These are phyloP conservation scores for Pyxicephalus adspersus DNA, from an alignment of 2,113 vertebrate genomes.

Conservation along the genomic window DNA sequence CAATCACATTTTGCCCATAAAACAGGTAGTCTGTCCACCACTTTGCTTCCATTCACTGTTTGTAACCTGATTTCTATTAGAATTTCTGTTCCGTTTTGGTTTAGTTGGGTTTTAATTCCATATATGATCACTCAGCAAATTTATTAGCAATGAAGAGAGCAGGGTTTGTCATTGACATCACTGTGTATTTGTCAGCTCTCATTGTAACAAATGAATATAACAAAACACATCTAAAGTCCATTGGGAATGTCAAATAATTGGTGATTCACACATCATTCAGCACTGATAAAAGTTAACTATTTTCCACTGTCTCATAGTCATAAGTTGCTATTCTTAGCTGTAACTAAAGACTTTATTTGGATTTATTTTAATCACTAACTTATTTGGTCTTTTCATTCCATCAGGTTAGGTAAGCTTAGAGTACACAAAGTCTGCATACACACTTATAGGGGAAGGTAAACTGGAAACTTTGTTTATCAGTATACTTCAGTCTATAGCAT, in stretches of 20 bases:
- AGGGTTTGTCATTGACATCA: not conserved
- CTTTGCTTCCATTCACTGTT: no score
- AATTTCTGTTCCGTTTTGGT: no score
- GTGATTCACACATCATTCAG: constrained; percentile 29
- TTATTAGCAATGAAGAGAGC: not conserved
- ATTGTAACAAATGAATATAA: not conserved
- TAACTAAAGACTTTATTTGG: not conserved
- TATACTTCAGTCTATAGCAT: no score
- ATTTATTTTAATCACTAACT: constrained; percentile 3
- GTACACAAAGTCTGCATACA: no score
- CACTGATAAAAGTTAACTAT: constrained; percentile 7
- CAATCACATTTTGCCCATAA: no score
- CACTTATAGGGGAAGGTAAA: no score
- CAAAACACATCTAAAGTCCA: constrained; percentile 2
- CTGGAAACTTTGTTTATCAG: no score
- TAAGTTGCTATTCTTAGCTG: constrained; percentile 24
- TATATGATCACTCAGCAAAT: no score
- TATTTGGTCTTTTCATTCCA: not conserved
- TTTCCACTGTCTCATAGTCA: constrained; percentile 27
- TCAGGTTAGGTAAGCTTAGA: not conserved
- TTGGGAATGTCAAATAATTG: constrained; percentile 11
- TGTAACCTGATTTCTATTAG: no score
- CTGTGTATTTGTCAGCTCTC: not conserved
- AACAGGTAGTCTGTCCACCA: no score
- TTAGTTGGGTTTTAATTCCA: no score